phyloP scores from a whole-genome alignment of 2,113 vertebrate species.

The Theristicus caerulescens region DNA sequence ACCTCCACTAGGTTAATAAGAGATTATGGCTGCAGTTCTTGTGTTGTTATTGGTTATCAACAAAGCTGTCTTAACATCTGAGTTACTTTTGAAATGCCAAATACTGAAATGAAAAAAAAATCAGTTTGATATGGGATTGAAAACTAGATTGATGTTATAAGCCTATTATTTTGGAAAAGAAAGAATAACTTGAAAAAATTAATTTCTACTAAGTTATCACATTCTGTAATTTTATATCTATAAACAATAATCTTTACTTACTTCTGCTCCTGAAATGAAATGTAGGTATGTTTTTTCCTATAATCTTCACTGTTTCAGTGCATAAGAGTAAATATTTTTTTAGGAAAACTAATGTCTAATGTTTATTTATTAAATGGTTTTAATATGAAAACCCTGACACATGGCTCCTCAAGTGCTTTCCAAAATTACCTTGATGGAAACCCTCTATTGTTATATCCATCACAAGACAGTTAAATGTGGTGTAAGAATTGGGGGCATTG shows the following conservation, averaged over 20 bases:
- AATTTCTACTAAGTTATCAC: background rate
- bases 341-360: background rate
- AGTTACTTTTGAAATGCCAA: background rate
- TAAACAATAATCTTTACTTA: background rate
- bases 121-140: background rate
- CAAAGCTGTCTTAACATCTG: background rate
- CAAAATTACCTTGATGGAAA: conserved; percentile 26
- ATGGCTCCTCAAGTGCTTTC: background rate
- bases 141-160: background rate
- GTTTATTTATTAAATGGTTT: background rate
- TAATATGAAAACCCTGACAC: background rate
- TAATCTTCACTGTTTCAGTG: background rate
- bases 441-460: background rate
- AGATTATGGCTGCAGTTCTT: background rate
- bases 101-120: background rate
- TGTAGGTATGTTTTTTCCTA: background rate
- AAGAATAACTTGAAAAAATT: background rate
- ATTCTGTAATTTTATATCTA: background rate
- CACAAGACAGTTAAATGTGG: background rate
- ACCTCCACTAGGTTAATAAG: background rate
- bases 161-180: background rate
- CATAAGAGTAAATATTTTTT: background rate
- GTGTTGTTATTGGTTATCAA: background rate
- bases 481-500: background rate
- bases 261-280: background rate